Evolutionary conservation across 2,888 invertebrate genomes (phyloP), one percentile per base, ranked within the genome.

Genomic region (Amphipyra tragopoginis): DNA sequence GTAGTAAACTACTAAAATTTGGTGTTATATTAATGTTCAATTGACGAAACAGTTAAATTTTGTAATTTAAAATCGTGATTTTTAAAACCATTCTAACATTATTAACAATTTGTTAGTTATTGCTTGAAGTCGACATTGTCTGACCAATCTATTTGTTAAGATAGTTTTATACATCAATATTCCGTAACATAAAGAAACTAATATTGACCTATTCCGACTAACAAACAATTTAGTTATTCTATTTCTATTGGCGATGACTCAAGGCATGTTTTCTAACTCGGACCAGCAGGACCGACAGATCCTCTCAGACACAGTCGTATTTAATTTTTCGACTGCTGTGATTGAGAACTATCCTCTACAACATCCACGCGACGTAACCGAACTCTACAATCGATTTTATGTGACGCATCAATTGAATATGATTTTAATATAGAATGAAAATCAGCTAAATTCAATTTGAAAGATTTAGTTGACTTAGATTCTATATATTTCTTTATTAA

Each of bases 1-100:
- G 45, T 74, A 57, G 52, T 57, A 69, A 68, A 62, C 55, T 62
- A 43, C 74, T 48, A 26, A 42, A 62, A 42, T 55, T 67, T 51
- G 63, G 56, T 69, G 50, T 62, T 45, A 11, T 9, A 51, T 11
- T 47, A 74, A 70, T 48, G 64, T 51, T 58, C 44, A 75, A 71
- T 74, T 71, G 70, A 71, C 71, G 48, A 50, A 38, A 54, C 34
- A 47, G 15, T 61, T 48, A 10, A 34, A 44, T 42, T 55, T 55
- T 51, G 45, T 59, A 15, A 42, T 40, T 26, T 43, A 47, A 7
- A 51, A 47, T 48, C 14, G 26, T 15, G 15, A 15, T 21, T 14
- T 54, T 70, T 49, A 50, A 11, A 54, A 47, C n/a, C 8, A 26
- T 38, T 13, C 14, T 38, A 29, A n/a, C 4, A 13, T 44, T 33